Percentiles rank a stretch among this genome's conserved stretches.
These are phyloP conservation scores for Harpagifer antarcticus DNA, from an alignment of 2,797 vertebrate species.

Conservation along the genomic window DNA sequence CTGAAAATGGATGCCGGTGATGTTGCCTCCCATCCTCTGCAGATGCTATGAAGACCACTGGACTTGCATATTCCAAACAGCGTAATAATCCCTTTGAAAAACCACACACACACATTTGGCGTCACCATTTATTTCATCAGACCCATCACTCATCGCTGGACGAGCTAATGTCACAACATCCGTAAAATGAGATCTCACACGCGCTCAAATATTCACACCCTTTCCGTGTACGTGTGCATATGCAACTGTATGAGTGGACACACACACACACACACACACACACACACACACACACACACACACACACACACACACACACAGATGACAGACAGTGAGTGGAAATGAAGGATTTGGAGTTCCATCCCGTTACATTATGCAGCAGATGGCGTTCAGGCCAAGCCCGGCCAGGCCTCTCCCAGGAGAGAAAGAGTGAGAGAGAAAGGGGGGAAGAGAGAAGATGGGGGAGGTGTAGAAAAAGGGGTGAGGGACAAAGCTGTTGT, in stretches of 20 bases:
- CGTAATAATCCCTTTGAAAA: constrained; percentile 42
- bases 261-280: constrained; percentile 61
- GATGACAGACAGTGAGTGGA: constrained; percentile 87
- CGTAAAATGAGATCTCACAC: constrained; percentile 81
- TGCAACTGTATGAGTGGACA: constrained; percentile 67
- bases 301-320: constrained; percentile 64
- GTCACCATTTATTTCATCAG: constrained; percentile 49
- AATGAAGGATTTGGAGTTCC: constrained; percentile 89
- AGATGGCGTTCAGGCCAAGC: constrained; percentile 88
- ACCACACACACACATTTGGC: constrained; percentile 30
- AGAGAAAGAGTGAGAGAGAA: constrained; percentile 72
- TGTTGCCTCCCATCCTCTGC: not conserved
- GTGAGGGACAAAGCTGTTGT: constrained; percentile 80
- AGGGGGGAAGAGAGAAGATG: constrained; percentile 71
- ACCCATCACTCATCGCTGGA: constrained; percentile 56
- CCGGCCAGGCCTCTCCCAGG: constrained; percentile 85
- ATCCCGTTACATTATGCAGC: constrained; percentile 89
- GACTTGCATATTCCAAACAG: constrained; percentile 37
- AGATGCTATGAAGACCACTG: constrained; percentile 8
- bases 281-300: constrained; percentile 53
- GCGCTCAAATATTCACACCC: constrained; percentile 72
- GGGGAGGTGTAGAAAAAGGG: constrained; percentile 71
- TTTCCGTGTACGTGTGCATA: constrained; percentile 58
- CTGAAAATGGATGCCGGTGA: constrained; percentile 21
- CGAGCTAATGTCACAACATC: constrained; percentile 73